Evolutionary conservation across 2,888 invertebrate genomes (phyloP).

Genomic region (Thymelicus lineola): DNA sequence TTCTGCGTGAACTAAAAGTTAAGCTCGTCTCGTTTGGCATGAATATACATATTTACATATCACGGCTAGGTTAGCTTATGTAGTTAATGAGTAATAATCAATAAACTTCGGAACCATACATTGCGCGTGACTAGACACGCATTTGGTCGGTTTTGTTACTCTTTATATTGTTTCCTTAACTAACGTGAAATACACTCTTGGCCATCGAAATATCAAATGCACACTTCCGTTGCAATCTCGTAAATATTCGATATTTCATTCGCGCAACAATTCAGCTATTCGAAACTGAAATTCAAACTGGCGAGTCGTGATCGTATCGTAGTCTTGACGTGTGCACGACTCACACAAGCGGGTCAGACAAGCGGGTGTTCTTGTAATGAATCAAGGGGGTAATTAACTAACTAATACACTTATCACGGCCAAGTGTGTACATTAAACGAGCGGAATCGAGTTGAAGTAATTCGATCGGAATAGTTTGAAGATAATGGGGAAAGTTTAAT

Average conservation of each 20-base stretch:
- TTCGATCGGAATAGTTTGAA: slow-evolving; percentile 37
- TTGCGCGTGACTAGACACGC: too few relatives aligned
- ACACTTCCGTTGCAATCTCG: not conserved
- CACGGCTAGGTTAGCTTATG: too few relatives aligned
- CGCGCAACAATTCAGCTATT: not conserved
- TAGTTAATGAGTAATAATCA: too few relatives aligned
- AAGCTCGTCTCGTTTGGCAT: too few relatives aligned
- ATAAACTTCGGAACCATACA: too few relatives aligned
- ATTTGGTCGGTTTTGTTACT: too few relatives aligned
- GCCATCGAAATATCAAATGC: too few relatives aligned
- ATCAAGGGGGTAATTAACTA: slow-evolving; percentile 76
- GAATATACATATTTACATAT: too few relatives aligned
- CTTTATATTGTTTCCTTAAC: too few relatives aligned
- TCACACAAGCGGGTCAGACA: slow-evolving; percentile 55
- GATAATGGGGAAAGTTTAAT: slow-evolving; percentile 39
- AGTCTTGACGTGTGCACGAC: not conserved
- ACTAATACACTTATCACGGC: slow-evolving; percentile 67
- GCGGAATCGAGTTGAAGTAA: slow-evolving; percentile 47
- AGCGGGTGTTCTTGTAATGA: slow-evolving; percentile 63
- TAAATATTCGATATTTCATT: not conserved
- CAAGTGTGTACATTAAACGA: slow-evolving; percentile 54
- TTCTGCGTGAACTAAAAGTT: too few relatives aligned
- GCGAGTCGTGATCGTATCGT: slow-evolving; percentile 18
- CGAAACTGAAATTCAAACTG: not conserved
- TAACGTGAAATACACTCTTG: too few relatives aligned